Conservation (phyloP, 2,888 invertebrate genomes). For the Hesperia comma region DNA sequence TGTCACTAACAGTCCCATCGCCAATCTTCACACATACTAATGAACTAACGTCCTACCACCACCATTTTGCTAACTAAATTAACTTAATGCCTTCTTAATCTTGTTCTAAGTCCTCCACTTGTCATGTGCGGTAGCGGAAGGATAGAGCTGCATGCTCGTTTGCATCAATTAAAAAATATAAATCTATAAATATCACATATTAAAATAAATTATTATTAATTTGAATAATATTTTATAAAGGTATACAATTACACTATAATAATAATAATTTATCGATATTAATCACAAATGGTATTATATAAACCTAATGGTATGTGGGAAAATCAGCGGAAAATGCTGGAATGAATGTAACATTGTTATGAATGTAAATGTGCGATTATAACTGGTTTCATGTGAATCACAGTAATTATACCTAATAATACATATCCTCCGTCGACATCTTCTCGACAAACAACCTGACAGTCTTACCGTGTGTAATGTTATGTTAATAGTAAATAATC, state of each 20-base stretch:
- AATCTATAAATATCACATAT: too few relatives aligned
- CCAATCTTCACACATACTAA: too few relatives aligned
- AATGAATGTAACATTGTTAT: constrained; percentile 10
- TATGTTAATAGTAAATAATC: not conserved
- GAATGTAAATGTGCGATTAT: constrained; percentile 12
- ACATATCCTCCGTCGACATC: not conserved
- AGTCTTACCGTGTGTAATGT: not conserved
- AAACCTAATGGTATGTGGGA: constrained; percentile 5
- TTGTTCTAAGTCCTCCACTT: too few relatives aligned
- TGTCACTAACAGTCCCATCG: too few relatives aligned
- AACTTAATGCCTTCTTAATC: too few relatives aligned
- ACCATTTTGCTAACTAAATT: too few relatives aligned
- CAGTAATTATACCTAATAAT: not conserved
- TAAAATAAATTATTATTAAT: too few relatives aligned
- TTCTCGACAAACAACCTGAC: not conserved
- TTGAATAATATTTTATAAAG: too few relatives aligned
- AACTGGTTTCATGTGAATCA: constrained; percentile 11
- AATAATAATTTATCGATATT: not conserved
- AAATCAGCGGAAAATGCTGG: constrained; percentile 8
- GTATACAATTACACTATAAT: not conserved
- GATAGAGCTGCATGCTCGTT: too few relatives aligned
- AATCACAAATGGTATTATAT: not conserved
- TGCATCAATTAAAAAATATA: too few relatives aligned
- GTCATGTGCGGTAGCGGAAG: too few relatives aligned
- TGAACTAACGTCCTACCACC: too few relatives aligned